Evolutionary conservation across 2,113 vertebrate genomes (phyloP).

Genomic region (Tenebrosternarchus preto): DNA sequence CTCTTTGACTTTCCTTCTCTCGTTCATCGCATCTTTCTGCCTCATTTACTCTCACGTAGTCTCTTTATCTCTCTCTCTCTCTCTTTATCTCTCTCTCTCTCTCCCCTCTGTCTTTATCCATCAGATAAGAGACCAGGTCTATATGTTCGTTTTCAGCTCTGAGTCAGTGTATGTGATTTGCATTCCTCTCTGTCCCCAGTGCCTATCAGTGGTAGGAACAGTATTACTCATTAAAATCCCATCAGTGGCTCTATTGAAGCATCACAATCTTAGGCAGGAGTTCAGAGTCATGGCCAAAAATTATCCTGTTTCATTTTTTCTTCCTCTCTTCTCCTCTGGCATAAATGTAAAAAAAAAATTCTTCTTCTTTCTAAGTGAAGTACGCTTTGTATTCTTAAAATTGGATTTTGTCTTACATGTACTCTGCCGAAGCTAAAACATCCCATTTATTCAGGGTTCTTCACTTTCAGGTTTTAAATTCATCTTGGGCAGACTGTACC

Average conservation of each 20-base stretch:
- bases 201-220: constrained; percentile 22
- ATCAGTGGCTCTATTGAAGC: constrained; percentile 52
- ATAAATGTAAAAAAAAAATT: background rate
- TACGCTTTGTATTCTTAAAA: background rate
- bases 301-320: constrained; percentile 37
- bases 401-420: background rate
- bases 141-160: constrained; percentile 25
- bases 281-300: constrained; percentile 26
- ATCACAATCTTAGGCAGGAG: constrained; percentile 32
- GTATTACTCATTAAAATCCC: constrained; percentile 55
- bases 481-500: background rate
- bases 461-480: background rate
- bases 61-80: background rate
- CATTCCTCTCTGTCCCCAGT: constrained; percentile 34
- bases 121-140: constrained; percentile 42
- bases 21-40: background rate
- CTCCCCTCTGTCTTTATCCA: too few relatives aligned
- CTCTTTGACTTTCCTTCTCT: background rate
- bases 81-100: background rate
- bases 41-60: background rate
- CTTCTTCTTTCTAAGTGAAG: background rate
- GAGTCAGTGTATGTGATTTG: constrained; percentile 36
- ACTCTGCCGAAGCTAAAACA: background rate
- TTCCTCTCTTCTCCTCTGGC: background rate
- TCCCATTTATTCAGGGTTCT: background rate